Percentiles rank a stretch among this genome's conserved stretches.
Conservation (phyloP, 2,113 vertebrate species). For the Peromyscus californicus region DNA sequence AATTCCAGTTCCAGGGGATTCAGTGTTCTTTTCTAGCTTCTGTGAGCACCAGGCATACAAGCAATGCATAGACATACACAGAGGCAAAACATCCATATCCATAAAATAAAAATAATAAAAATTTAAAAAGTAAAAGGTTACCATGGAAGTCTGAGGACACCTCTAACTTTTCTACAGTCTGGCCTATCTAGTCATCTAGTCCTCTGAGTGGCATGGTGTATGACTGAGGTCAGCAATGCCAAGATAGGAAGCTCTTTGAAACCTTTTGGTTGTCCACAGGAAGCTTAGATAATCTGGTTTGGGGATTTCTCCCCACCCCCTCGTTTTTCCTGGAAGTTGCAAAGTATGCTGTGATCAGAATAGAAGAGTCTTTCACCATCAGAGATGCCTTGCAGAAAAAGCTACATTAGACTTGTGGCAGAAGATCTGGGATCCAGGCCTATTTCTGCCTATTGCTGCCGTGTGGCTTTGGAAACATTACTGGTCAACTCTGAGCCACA, state of each 20-base stretch:
- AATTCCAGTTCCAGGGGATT: not conserved
- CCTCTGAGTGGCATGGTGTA: not conserved
- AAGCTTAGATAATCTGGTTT: not conserved
- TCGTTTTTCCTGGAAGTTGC: not conserved
- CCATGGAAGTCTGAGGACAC: not conserved
- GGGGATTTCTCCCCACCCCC: not conserved
- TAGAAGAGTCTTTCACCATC: not conserved
- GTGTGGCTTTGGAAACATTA: not conserved
- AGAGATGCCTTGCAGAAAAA: not conserved
- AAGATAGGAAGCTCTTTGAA: not conserved
- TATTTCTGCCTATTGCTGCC: not conserved
- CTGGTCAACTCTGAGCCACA: not conserved
- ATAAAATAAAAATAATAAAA: not conserved
- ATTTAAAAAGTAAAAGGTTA: not conserved
- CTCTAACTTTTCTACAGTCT: not conserved
- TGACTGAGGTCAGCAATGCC: not conserved
- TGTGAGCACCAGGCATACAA: not conserved
- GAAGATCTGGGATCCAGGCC: constrained; percentile 7
- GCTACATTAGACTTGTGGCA: not conserved
- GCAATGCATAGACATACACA: not conserved
- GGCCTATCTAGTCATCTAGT: not conserved
- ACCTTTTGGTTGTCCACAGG: not conserved
- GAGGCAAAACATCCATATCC: not conserved
- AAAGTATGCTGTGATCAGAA: not conserved
- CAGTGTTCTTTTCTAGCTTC: not conserved